phyloP scores from a whole-genome alignment of 2,888 invertebrate genomes.

The Eremobia ochroleuca region DNA sequence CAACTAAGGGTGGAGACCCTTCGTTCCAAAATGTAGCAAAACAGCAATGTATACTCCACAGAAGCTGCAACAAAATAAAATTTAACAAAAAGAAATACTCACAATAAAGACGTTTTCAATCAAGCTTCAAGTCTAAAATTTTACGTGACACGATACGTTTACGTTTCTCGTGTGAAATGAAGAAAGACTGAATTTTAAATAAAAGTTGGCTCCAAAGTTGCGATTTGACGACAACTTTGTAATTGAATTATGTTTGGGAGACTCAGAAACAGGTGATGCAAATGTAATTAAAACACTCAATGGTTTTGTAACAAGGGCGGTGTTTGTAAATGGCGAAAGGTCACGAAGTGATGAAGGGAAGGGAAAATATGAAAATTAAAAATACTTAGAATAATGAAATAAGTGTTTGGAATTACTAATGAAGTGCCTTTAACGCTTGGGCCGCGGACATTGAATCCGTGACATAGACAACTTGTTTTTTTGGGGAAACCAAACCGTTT shows the following conservation, averaged over 20 bases:
- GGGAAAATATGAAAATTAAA: background rate
- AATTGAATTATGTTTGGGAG: slow-evolving; percentile 29
- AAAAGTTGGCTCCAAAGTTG: slow-evolving; percentile 14
- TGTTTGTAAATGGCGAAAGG: slow-evolving; percentile 9
- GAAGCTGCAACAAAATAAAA: background rate
- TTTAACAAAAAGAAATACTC: slow-evolving; percentile 1
- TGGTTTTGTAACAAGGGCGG: slow-evolving; percentile 16
- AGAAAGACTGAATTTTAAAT: slow-evolving; percentile 23
- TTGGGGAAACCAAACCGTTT: background rate
- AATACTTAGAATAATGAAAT: background rate
- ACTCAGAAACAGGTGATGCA: slow-evolving; percentile 25
- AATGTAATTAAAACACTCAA: slow-evolving; percentile 43
- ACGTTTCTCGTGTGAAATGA: slow-evolving; percentile 6
- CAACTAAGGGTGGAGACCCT: no score
- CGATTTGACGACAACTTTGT: slow-evolving; percentile 32
- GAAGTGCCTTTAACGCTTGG: background rate
- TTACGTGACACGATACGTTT: slow-evolving; percentile 21
- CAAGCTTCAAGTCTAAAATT: slow-evolving; percentile 7
- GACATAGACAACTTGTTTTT: background rate
- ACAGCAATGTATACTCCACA: background rate
- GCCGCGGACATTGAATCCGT: background rate
- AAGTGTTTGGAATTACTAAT: background rate
- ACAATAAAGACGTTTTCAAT: slow-evolving; percentile 23
- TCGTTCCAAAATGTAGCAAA: background rate
- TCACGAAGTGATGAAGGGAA: background rate